Conservation (phyloP, 2,888 invertebrate genomes). For the Rugalucina vietnamica region DNA sequence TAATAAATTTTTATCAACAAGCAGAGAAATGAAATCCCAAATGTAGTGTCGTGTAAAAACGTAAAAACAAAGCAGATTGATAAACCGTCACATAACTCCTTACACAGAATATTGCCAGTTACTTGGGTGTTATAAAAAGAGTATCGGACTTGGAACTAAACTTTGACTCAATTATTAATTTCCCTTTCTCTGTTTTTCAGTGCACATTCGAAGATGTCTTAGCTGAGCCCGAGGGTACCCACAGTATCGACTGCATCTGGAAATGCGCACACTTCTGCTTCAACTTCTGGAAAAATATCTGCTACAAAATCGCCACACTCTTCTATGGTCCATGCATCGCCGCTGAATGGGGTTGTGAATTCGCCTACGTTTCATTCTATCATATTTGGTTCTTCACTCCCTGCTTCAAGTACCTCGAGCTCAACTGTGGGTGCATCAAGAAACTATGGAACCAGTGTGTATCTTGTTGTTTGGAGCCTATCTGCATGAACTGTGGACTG, state of each 20-base stretch:
- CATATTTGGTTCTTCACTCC: slow-evolving; percentile 91
- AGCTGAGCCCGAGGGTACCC: slow-evolving; percentile 72
- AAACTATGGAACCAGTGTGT: slow-evolving; percentile 84
- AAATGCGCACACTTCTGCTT: slow-evolving; percentile 88
- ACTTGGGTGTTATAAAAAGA: no score
- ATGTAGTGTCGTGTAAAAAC: no score
- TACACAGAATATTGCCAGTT: no score
- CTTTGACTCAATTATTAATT: no score
- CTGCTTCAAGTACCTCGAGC: slow-evolving; percentile 87
- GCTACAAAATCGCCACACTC: slow-evolving; percentile 89
- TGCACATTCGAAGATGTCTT: slow-evolving; percentile 75
- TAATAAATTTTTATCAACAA: no score
- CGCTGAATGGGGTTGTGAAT: slow-evolving; percentile 85
- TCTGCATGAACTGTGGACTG: slow-evolving; percentile 70
- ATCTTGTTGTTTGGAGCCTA: slow-evolving; percentile 83
- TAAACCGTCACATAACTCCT: no score
- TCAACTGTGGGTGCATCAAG: slow-evolving; percentile 84
- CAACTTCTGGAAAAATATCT: slow-evolving; percentile 87
- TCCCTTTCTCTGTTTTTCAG: slow-evolving; percentile 50
- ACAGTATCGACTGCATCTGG: slow-evolving; percentile 89
- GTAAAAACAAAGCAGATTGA: no score
- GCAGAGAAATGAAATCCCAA: no score
- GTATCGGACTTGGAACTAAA: no score
- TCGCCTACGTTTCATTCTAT: slow-evolving; percentile 85
- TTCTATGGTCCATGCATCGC: slow-evolving; percentile 87